A percentile compares a stretch with the other conserved stretches of the same genome.
Evolutionary conservation across 2,797 vertebrate genomes (phyloP).

Genomic region (Thamnophis elegans): DNA sequence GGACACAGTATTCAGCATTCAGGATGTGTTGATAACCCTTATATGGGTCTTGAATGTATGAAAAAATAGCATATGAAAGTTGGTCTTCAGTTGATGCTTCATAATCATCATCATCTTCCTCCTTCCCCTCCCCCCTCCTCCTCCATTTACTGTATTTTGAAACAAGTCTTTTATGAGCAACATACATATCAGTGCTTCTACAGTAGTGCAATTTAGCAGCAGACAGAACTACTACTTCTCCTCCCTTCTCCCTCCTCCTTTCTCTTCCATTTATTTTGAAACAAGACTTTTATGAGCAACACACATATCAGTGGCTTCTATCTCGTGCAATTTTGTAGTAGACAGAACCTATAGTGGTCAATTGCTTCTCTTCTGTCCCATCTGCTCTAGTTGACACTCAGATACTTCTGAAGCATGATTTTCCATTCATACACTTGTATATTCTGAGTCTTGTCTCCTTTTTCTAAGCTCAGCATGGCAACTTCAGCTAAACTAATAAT

Average conservation of each 20-base stretch:
- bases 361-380: neutral
- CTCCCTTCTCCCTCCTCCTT: neutral
- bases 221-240: neutral
- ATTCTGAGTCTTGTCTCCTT: neutral
- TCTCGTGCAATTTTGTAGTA: neutral
- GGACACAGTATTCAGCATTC: conserved; percentile 32
- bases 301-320: neutral
- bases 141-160: neutral
- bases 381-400: neutral
- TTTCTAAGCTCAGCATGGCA: neutral
- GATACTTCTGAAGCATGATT: neutral
- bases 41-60: neutral
- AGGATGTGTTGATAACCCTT: conserved; percentile 17
- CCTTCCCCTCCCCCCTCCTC: no score
- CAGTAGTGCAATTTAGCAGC: neutral
- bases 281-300: neutral
- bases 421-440: neutral
- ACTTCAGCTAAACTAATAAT: neutral
- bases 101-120: neutral
- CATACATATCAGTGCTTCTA: neutral
- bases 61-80: neutral
- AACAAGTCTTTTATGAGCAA: neutral
- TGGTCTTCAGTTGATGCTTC: neutral
- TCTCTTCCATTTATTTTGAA: neutral
- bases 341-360: neutral